Percentiles rank a stretch among this genome's conserved stretches.
Evolutionary conservation across 2,888 invertebrate genomes (phyloP).

Genomic region (Oscheius onirici): DNA sequence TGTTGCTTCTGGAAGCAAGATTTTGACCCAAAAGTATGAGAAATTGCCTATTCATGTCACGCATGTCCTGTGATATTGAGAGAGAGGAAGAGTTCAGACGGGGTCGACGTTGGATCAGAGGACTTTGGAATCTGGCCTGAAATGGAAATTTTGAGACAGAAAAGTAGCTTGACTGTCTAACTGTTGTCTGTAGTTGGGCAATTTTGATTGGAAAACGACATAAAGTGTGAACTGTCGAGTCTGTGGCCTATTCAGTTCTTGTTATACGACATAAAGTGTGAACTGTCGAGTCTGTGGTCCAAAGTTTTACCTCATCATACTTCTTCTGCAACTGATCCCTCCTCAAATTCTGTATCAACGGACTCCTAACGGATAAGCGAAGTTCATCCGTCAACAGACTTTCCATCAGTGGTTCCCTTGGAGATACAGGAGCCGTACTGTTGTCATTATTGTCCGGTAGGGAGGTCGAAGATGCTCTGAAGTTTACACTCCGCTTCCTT

Average conservation of each 20-base stretch:
- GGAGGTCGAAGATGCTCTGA: slow-evolving; percentile 9
- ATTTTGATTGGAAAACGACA: no score
- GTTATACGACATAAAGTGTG: no score
- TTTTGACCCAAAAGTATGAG: background rate
- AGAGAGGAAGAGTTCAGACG: slow-evolving; percentile 51
- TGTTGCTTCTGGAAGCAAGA: slow-evolving; percentile 3
- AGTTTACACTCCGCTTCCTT: slow-evolving; percentile 2
- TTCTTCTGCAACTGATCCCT: slow-evolving; percentile 52
- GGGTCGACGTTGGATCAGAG: slow-evolving; percentile 38
- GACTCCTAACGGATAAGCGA: slow-evolving; percentile 38
- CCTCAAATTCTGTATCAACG: slow-evolving; percentile 47
- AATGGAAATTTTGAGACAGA: background rate
- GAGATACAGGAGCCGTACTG: background rate
- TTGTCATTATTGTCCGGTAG: slow-evolving; percentile 15
- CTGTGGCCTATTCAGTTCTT: no score
- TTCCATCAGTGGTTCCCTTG: slow-evolving; percentile 24
- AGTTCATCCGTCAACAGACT: slow-evolving; percentile 32
- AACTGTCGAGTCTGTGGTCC: no score
- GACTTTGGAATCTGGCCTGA: slow-evolving; percentile 44
- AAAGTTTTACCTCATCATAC: slow-evolving; percentile 51
- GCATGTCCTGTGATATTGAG: slow-evolving; percentile 52
- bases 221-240: no score
- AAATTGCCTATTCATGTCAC: slow-evolving; percentile 46
- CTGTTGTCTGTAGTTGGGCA: no score
- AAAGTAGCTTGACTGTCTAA: no score